Percentiles rank a stretch among this genome's conserved stretches.
Evolutionary conservation across 1,140 invertebrate species (phyloP).

Genomic region (Elymnias hypermnestra): DNA sequence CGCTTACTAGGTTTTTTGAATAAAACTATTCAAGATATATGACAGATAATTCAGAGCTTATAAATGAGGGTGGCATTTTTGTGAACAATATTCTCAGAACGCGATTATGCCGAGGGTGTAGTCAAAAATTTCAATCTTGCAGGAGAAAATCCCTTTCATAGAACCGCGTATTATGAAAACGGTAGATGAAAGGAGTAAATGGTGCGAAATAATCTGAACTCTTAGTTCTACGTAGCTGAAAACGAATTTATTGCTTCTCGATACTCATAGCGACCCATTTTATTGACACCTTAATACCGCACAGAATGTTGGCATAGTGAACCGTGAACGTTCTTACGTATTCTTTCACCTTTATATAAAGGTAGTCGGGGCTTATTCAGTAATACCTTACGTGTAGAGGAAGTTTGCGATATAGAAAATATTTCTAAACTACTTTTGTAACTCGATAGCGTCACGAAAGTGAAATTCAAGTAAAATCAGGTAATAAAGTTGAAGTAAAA

Average conservation of each 20-base stretch:
- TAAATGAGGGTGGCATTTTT: constrained; percentile 13
- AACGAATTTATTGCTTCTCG: constrained; percentile 69
- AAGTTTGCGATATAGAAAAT: no score
- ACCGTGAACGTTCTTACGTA: neutral
- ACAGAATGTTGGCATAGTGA: constrained; percentile 22
- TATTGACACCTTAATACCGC: constrained; percentile 60
- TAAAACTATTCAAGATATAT: no score
- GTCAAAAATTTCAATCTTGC: constrained; percentile 52
- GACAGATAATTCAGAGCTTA: no score
- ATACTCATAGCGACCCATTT: constrained; percentile 55
- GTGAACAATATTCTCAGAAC: constrained; percentile 34
- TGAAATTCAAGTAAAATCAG: no score
- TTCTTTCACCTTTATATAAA: neutral
- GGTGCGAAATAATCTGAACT: constrained; percentile 71
- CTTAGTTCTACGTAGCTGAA: constrained; percentile 69
- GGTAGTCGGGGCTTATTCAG: no score
- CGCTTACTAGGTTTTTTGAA: no score
- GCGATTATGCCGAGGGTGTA: constrained; percentile 43
- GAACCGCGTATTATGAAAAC: constrained; percentile 59
- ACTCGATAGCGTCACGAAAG: no score
- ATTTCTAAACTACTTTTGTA: no score
- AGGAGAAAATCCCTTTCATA: constrained; percentile 51
- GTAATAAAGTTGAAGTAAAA: no score
- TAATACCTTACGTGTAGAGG: no score
- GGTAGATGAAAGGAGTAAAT: constrained; percentile 70